phyloP scores from a whole-genome alignment of 2,797 vertebrate genomes.

The Gymnopithys bicolor region DNA sequence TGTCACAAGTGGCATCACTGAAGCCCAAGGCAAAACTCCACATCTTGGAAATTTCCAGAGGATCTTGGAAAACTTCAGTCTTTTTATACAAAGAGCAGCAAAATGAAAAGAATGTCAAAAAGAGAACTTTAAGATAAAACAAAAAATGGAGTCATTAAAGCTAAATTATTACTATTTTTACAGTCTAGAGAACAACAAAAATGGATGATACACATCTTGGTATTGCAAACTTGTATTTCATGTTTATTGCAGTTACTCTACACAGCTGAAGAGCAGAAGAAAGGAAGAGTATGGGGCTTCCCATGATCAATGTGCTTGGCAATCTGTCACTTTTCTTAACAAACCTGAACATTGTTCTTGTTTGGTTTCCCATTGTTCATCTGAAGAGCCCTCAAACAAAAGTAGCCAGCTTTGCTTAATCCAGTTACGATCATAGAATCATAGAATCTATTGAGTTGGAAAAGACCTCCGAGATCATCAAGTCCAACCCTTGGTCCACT shows the following conservation, averaged over 20 bases:
- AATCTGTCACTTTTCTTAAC: not conserved
- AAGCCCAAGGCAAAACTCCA: slow-evolving; percentile 11
- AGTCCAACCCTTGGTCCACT: too few species aligned
- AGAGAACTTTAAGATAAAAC: not conserved
- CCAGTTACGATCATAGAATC: too few species aligned
- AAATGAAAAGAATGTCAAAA: not conserved
- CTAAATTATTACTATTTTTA: not conserved
- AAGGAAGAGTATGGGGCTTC: not conserved
- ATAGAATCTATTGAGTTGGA: too few species aligned
- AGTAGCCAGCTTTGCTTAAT: not conserved
- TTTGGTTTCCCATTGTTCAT: not conserved
- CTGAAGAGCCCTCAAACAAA: not conserved
- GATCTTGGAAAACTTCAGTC: not conserved
- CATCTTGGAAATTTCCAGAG: not conserved
- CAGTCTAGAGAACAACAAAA: not conserved
- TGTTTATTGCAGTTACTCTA: not conserved
- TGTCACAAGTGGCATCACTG: slow-evolving; percentile 14
- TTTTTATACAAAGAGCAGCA: not conserved
- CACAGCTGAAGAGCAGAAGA: not conserved
- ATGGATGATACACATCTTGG: not conserved
- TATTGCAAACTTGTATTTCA: not conserved
- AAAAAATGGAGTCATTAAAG: not conserved
- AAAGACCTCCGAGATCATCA: too few species aligned
- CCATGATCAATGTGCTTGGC: rapidly evolving
- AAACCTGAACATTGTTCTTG: not conserved